These are phyloP conservation scores for Philypnodon macrostomus DNA, from an alignment of 2,797 vertebrate species.

Conservation along the genomic window DNA sequence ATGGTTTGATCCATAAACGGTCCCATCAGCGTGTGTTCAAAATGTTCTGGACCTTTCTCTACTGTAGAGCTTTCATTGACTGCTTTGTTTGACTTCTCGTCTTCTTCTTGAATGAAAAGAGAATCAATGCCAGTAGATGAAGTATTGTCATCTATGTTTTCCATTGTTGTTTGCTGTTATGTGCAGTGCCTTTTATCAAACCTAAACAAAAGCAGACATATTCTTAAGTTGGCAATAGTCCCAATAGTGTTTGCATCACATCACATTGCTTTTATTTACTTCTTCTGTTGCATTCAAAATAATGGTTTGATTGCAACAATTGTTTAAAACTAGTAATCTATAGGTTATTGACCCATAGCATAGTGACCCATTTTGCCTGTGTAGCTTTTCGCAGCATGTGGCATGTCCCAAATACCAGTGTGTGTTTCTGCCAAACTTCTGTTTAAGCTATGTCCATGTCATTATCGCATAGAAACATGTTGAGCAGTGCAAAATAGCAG, in stretches of 20 bases:
- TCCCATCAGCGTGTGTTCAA: conserved; percentile 21
- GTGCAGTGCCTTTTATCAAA: neutral
- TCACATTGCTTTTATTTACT: too few relatives aligned
- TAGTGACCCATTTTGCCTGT: conserved; percentile 3
- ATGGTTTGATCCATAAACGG: conserved; percentile 23
- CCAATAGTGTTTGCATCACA: too few relatives aligned
- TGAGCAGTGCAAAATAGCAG: conserved; percentile 22
- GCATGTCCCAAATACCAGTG: conserved; percentile 10
- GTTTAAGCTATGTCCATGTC: conserved; percentile 31
- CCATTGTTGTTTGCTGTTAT: conserved; percentile 45
- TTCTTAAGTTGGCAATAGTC: too few relatives aligned
- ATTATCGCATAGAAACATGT: conserved; percentile 28
- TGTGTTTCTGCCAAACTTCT: conserved; percentile 20
- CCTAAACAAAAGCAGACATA: too few relatives aligned
- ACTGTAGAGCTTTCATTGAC: conserved; percentile 40
- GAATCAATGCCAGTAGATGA: conserved; percentile 35
- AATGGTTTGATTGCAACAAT: too few relatives aligned
- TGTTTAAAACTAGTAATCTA: too few relatives aligned
- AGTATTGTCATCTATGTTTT: conserved; percentile 43
- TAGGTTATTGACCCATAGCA: too few relatives aligned
- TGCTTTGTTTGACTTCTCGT: conserved; percentile 37
- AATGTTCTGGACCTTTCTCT: conserved; percentile 23
- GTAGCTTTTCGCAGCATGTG: conserved; percentile 3
- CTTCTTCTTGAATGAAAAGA: conserved; percentile 70
- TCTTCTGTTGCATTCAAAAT: too few relatives aligned